Evolutionary conservation across 2,888 invertebrate species (phyloP).

Genomic region (Catocala sponsa): DNA sequence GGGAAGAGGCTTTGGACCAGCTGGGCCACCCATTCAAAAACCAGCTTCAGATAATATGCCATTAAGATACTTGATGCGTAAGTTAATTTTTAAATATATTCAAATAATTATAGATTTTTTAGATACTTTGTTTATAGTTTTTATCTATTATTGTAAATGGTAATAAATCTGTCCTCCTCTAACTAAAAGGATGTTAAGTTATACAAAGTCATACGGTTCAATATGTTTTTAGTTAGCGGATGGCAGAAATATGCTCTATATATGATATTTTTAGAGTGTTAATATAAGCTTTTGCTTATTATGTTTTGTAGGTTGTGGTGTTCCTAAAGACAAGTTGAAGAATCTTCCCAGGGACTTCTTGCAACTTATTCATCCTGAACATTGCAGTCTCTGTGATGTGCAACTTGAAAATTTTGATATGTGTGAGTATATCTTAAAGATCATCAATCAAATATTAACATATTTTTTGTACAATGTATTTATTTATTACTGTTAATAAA

Average conservation of each 20-base stretch:
- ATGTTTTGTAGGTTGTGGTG: slow-evolving; percentile 66
- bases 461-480: too few relatives aligned
- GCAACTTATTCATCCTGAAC: slow-evolving; percentile 61
- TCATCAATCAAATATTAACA: background rate
- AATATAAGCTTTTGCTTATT: background rate
- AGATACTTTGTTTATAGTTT: background rate
- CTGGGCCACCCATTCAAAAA: slow-evolving; percentile 51
- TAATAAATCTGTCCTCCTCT: too few relatives aligned
- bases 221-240: too few relatives aligned
- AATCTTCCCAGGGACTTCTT: slow-evolving; percentile 67
- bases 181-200: too few relatives aligned
- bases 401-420: slow-evolving; percentile 57
- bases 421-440: slow-evolving; percentile 60
- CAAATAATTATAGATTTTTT: background rate
- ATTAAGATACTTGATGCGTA: slow-evolving; percentile 63
- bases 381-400: slow-evolving; percentile 71
- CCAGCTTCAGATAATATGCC: slow-evolving; percentile 25
- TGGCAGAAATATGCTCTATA: too few relatives aligned
- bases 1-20: slow-evolving; percentile 62
- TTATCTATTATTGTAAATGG: too few relatives aligned
- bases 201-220: too few relatives aligned
- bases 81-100: slow-evolving; percentile 39
- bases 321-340: slow-evolving; percentile 60
- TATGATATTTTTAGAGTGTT: too few relatives aligned
- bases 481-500: too few relatives aligned